Evolutionary conservation across 1,140 invertebrate genomes (phyloP).

Genomic region (Drosophila ercepeae): DNA sequence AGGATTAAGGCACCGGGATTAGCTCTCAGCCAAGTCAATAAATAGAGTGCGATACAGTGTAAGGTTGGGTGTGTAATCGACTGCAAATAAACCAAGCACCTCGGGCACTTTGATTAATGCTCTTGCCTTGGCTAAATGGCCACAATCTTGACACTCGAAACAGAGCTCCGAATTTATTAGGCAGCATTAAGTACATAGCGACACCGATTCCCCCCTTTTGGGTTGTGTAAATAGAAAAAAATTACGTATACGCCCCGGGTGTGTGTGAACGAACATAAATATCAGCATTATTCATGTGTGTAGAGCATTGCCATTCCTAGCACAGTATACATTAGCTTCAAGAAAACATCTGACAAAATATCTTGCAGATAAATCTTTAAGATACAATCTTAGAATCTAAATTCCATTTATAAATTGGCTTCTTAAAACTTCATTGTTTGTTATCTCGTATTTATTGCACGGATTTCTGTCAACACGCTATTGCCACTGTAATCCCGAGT

Average conservation of each 20-base stretch:
- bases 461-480: not conserved
- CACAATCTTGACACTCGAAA: slow-evolving; percentile 71
- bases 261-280: slow-evolving; percentile 42
- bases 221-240: slow-evolving; percentile 12
- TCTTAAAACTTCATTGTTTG: too few relatives aligned
- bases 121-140: slow-evolving; percentile 42
- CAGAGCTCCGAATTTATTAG: slow-evolving; percentile 66
- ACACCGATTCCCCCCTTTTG: slow-evolving; percentile 23
- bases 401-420: too few relatives aligned
- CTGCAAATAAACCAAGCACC: slow-evolving; percentile 36
- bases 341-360: not conserved
- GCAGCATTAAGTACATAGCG: slow-evolving; percentile 39
- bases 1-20: slow-evolving; percentile 9
- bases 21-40: not conserved
- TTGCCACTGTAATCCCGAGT: not conserved
- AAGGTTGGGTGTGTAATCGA: slow-evolving; percentile 10
- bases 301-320: not conserved
- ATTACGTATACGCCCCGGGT: slow-evolving; percentile 54
- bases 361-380: not conserved
- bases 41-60: not conserved
- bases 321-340: not conserved
- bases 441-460: not conserved
- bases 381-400: too few relatives aligned
- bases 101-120: slow-evolving; percentile 58
- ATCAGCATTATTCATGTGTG: slow-evolving; percentile 62